These are phyloP conservation scores for Xiphophorus birchmanni DNA, from an alignment of 2,797 vertebrate species.

Conservation along the genomic window DNA sequence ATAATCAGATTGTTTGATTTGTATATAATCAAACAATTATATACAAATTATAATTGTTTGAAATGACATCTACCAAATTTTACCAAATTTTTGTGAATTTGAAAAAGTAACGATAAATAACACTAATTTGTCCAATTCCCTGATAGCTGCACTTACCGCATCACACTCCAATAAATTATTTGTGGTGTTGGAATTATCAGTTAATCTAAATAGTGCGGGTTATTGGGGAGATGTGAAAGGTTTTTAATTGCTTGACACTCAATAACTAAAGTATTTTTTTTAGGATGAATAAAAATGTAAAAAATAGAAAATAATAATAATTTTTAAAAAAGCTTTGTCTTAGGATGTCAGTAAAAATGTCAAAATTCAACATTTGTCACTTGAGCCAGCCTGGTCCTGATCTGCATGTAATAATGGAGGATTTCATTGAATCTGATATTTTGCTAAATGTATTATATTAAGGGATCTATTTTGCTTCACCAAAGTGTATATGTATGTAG, in stretches of 20 bases:
- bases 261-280: constrained; percentile 25
- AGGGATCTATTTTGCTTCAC: constrained; percentile 86
- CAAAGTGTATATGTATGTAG: constrained; percentile 76
- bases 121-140: constrained; percentile 7
- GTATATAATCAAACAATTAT: too few species aligned
- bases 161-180: constrained; percentile 14
- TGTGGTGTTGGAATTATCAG: constrained; percentile 18
- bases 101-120: constrained; percentile 5
- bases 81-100: background rate
- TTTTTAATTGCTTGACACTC: constrained; percentile 35
- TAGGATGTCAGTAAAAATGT: constrained; percentile 55
- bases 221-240: constrained; percentile 21
- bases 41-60: background rate
- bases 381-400: constrained; percentile 50
- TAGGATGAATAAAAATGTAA: constrained; percentile 26
- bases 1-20: background rate
- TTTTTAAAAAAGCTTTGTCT: constrained; percentile 16
- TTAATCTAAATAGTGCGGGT: constrained; percentile 27
- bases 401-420: constrained; percentile 73
- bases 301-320: too few species aligned
- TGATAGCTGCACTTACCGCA: background rate
- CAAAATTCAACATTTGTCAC: constrained; percentile 47
- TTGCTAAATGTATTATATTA: constrained; percentile 66
- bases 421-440: constrained; percentile 69
- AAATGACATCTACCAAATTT: background rate